Evolutionary conservation across 2,888 invertebrate species (phyloP).

Genomic region (Acleris laterana): DNA sequence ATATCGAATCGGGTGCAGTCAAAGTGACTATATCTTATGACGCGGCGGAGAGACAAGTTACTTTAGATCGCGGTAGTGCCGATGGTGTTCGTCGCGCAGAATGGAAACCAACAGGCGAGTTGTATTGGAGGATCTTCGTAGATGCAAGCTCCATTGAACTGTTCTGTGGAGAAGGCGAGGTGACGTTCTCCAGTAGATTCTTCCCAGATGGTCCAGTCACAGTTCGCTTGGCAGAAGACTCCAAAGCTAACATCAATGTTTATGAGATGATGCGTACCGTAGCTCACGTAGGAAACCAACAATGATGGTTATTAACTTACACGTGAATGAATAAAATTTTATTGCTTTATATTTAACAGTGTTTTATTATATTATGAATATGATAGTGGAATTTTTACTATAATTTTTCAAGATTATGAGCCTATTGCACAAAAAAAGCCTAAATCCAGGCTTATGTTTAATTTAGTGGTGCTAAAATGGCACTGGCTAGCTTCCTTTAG

Average conservation of each 20-base stretch:
- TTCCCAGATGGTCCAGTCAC: constrained; percentile 42
- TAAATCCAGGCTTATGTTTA: no score
- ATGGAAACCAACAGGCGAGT: constrained; percentile 54
- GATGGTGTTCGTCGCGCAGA: constrained; percentile 62
- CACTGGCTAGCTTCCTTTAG: no score
- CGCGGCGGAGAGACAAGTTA: constrained; percentile 46
- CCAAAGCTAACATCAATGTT: constrained; percentile 9
- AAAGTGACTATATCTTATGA: constrained; percentile 58
- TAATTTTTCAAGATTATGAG: no score
- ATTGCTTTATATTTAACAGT: no score
- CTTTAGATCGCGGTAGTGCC: constrained; percentile 63
- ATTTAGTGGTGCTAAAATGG: no score
- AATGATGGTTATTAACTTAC: not conserved
- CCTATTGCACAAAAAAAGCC: no score
- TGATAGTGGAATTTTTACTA: no score
- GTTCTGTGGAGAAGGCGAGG: constrained; percentile 46
- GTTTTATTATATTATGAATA: no score
- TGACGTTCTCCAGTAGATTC: constrained; percentile 46
- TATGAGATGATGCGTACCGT: constrained; percentile 24
- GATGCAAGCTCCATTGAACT: constrained; percentile 47
- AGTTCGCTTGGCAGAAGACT: constrained; percentile 23
- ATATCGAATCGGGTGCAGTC: constrained; percentile 51
- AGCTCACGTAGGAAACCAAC: constrained; percentile 3
- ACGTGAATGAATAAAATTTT: no score
- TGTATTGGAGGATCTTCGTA: constrained; percentile 52